Base-by-base conservation (phyloP, 2,797 vertebrate species). In the Danio kyathit region DNA sequence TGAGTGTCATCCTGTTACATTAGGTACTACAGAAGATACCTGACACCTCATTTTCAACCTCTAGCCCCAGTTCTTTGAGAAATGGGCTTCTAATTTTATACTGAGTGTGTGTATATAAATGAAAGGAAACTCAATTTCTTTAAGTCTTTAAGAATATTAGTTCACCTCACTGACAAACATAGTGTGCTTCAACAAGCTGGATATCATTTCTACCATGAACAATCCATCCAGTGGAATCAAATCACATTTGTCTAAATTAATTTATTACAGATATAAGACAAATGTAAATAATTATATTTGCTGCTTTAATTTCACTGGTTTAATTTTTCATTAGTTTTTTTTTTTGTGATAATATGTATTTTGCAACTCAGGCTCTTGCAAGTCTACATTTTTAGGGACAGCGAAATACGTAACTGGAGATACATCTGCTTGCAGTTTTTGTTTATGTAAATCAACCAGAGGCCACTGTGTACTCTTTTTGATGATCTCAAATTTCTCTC, bases 1-100 rank as follows among this genome's bases (percentile, higher is more conserved):
- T 54, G 21, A 76, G 71, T 82, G 46, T 41, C 65, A 48, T 41
- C 29, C 46, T 79, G 65, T 40, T 70, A 69, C 48, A 65, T 76
- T 59, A 82, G 63, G 70, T 60, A 48, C 38, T 56, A 14, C 10
- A 48, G 48, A 54, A 51, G 44, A 69, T 60, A 54, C 40, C 63
- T 61, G 75, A 49, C 19, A 17, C 17, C 17, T 46, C 17, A 65
- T 82, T 63, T 78, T n/a, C 16, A 63, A 38, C 10, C 41, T 57
- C 41, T 12, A 44, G 44, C 3, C 19, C 10, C 43, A 48, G 7
- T 59, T 10, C 21, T 69, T 65, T 3, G 21, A 67, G 21, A 71
- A 41, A 54, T 17, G 0, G 54, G 2, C 49, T 54, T 17, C 6
- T 5, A 16, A 7, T 56, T 44, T 1, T 13, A 21, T 61, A 3